phyloP scores from a whole-genome alignment of 2,797 vertebrate genomes.

The Enteromius unitaeniatus region DNA sequence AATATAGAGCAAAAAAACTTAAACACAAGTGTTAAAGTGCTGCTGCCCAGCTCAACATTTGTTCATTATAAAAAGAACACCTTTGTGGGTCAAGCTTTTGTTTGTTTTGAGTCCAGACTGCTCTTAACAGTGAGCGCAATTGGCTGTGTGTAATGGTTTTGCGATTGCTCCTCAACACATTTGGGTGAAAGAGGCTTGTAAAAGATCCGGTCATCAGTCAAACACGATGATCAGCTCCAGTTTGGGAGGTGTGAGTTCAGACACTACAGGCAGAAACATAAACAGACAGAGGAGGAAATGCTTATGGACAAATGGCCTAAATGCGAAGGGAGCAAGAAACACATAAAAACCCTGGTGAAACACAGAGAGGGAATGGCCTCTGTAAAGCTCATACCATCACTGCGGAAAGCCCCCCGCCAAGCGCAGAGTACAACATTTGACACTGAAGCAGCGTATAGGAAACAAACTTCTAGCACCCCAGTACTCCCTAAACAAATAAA shows the following conservation, averaged over 20 bases:
- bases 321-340: slow-evolving; percentile 59
- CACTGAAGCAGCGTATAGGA: slow-evolving; percentile 68
- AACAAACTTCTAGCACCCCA: slow-evolving; percentile 72
- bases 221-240: slow-evolving; percentile 47
- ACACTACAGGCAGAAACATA: slow-evolving; percentile 66
- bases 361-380: slow-evolving; percentile 61
- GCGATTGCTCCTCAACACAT: slow-evolving; percentile 29
- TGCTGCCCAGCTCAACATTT: slow-evolving; percentile 34
- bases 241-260: slow-evolving; percentile 59
- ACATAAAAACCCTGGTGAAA: slow-evolving; percentile 60
- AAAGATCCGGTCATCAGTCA: slow-evolving; percentile 42
- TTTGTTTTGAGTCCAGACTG: slow-evolving; percentile 36
- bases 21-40: slow-evolving; percentile 13
- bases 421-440: slow-evolving; percentile 68
- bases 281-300: slow-evolving; percentile 70
- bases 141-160: slow-evolving; percentile 41
- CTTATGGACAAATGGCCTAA: slow-evolving; percentile 73
- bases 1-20: neutral
- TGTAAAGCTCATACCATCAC: slow-evolving; percentile 54
- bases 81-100: slow-evolving; percentile 5
- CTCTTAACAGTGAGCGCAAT: slow-evolving; percentile 35
- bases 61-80: slow-evolving; percentile 22
- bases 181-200: slow-evolving; percentile 33
- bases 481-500: slow-evolving; percentile 68
- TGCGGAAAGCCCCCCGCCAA: slow-evolving; percentile 64